These are phyloP conservation scores for Drosophila affinis DNA, from an alignment of 2,888 invertebrate genomes.

Conservation along the genomic window DNA sequence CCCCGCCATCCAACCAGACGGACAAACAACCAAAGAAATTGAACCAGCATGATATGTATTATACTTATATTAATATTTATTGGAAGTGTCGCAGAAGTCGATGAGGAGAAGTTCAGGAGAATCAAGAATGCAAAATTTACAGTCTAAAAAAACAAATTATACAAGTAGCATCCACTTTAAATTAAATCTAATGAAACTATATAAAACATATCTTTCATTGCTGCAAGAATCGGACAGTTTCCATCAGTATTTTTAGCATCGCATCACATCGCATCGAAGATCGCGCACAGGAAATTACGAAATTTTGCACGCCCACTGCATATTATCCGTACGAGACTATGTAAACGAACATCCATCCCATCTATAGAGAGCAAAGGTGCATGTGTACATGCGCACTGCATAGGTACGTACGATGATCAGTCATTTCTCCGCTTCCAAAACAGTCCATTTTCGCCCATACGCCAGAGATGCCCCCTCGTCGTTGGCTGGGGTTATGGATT, in stretches of 20 bases:
- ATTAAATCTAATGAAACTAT: constrained; percentile 40
- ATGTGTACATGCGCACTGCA: neutral
- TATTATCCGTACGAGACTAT: neutral
- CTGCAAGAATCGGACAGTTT: constrained; percentile 1
- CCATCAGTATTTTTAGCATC: constrained; percentile 26
- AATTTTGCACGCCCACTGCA: constrained; percentile 54
- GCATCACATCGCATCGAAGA: neutral
- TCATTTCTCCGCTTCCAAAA: constrained; percentile 17
- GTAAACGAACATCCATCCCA: constrained; percentile 3
- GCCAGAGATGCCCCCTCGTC: constrained; percentile 35
- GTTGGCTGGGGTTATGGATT: constrained; percentile 30
- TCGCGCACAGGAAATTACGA: constrained; percentile 59
- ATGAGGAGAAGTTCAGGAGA: constrained; percentile 63
- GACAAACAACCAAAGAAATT: constrained; percentile 37
- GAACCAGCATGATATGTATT: constrained; percentile 70
- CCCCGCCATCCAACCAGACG: constrained; percentile 60
- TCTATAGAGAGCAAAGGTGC: constrained; percentile 9
- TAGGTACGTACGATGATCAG: neutral
- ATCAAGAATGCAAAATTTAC: constrained; percentile 66
- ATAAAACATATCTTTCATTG: constrained; percentile 17
- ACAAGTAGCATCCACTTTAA: constrained; percentile 70
- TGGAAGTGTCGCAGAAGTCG: constrained; percentile 60
- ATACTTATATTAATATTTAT: constrained; percentile 75
- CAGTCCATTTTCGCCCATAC: constrained; percentile 37
- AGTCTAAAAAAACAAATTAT: constrained; percentile 65